Conservation (phyloP, 2,797 vertebrate genomes). For the Sebastiscus tertius region DNA sequence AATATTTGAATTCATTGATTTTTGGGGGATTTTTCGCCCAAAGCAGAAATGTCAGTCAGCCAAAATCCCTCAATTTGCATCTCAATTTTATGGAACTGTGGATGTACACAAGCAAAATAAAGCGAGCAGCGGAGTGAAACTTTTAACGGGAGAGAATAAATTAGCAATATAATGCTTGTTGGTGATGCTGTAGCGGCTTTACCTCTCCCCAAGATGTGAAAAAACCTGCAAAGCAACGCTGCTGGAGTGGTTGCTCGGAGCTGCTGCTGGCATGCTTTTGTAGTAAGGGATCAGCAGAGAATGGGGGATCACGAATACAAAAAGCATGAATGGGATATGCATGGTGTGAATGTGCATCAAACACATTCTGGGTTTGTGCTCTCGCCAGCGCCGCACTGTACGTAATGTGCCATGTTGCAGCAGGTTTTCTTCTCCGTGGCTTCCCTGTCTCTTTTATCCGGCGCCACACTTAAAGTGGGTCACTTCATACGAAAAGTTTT, state of each 20-base stretch:
- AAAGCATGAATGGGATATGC: conserved; percentile 65
- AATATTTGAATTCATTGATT: not conserved
- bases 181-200: conserved; percentile 38
- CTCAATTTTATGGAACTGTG: conserved; percentile 37
- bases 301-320: conserved; percentile 70
- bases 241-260: conserved; percentile 42
- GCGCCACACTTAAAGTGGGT: conserved; percentile 56
- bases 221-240: conserved; percentile 63
- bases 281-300: conserved; percentile 65
- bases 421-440: conserved; percentile 30
- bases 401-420: conserved; percentile 33
- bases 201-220: conserved; percentile 55
- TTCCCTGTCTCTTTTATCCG: conserved; percentile 38
- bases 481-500: conserved; percentile 56
- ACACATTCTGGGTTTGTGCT: conserved; percentile 51
- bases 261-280: conserved; percentile 65
- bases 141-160: conserved; percentile 60
- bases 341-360: conserved; percentile 65
- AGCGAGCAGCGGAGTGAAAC: conserved; percentile 43
- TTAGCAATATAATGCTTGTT: conserved; percentile 56
- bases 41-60: conserved; percentile 22
- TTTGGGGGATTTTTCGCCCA: not conserved
- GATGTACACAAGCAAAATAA: conserved; percentile 44
- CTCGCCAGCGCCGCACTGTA: conserved; percentile 14
- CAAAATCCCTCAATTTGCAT: conserved; percentile 37